These are phyloP conservation scores for Aspidiotus rigidus DNA, from an alignment of 2,888 invertebrate genomes.

Conservation along the genomic window DNA sequence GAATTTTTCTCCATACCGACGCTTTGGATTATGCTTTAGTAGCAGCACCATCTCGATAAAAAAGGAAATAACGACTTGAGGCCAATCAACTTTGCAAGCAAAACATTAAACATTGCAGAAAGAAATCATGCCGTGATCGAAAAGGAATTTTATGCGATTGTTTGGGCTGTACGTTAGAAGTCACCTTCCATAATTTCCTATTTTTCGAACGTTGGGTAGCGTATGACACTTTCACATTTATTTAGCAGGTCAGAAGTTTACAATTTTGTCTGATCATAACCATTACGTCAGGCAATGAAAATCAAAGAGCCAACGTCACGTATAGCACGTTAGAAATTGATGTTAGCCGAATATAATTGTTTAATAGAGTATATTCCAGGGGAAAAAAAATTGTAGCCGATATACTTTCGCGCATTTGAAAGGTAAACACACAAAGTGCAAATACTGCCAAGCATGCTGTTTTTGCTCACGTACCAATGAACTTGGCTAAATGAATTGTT, in stretches of 20 bases:
- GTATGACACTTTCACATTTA: not conserved
- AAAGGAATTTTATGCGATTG: conserved; percentile 7
- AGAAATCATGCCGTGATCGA: conserved; percentile 8
- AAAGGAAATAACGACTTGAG: not conserved
- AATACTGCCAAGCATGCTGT: too few relatives aligned
- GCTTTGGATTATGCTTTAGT: conserved; percentile 6
- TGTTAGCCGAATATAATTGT: conserved; percentile 14
- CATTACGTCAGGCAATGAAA: not conserved
- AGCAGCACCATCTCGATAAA: not conserved
- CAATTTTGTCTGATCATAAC: conserved; percentile 15
- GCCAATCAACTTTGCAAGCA: not conserved
- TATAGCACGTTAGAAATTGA: not conserved
- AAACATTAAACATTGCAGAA: conserved; percentile 11
- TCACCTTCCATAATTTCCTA: too few relatives aligned
- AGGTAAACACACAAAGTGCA: too few relatives aligned
- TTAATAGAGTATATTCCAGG: conserved; percentile 4
- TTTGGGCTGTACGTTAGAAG: too few relatives aligned
- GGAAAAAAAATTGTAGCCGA: conserved; percentile 6
- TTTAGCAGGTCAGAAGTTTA: conserved; percentile 1
- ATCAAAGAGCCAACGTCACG: conserved; percentile 7
- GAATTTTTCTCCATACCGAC: conserved; percentile 5
- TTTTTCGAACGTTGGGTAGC: too few relatives aligned
- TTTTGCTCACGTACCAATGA: too few relatives aligned
- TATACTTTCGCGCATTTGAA: not conserved
- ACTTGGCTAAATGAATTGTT: too few relatives aligned